Evolutionary conservation across 2,797 vertebrate genomes (phyloP), one percentile per base, ranked within the genome.

Genomic region (Melopsittacus undulatus): DNA sequence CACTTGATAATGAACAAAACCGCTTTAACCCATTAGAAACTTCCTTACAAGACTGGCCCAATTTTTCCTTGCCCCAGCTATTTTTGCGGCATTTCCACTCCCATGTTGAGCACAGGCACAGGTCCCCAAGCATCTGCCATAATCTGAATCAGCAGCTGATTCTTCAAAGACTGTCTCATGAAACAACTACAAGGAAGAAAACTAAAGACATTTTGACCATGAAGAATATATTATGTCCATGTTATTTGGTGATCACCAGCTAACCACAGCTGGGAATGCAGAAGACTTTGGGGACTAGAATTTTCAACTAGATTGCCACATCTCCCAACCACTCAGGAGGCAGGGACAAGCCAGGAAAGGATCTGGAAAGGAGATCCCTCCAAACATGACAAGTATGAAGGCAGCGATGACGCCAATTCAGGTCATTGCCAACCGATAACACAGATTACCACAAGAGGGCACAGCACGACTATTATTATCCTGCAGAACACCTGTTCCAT

Each of bases 401-500:
- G 18, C 11, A 68, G 74, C 9, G 26, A 70, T 24, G 56, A 61
- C 89, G 29, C 8, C 27, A 74, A 13, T 29, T 45, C 3, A 2
- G 61, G 22, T 34, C 34, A 23, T 8, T 0, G 0, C 22, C 51
- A 82, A 9, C 7, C 2, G 3, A 1, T 30, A 77, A 77, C 61
- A 66, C 20, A 42, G 27, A 32, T 36, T 66, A 48, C 94, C 95
- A 93, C 49, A 0, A 94, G 95, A 96, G 95, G 93, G 95, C 95
- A 89, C 56, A 89, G 83, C 83, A 61, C 0, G 0, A 77, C 68
- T 42, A 24, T 3, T 68, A 19, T 8, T 9, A 18, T 46, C 6
- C 34, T 61, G 19, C 36, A 30, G 59, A 67, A 48, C 30, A 42
- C 2, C 38, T 9, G 0, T 17, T 16, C 23, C 13, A 12, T 48